Percentiles rank a stretch among this genome's conserved stretches.
Evolutionary conservation across 2,888 invertebrate species (phyloP).

Genomic region (Priocnemis perturbator): DNA sequence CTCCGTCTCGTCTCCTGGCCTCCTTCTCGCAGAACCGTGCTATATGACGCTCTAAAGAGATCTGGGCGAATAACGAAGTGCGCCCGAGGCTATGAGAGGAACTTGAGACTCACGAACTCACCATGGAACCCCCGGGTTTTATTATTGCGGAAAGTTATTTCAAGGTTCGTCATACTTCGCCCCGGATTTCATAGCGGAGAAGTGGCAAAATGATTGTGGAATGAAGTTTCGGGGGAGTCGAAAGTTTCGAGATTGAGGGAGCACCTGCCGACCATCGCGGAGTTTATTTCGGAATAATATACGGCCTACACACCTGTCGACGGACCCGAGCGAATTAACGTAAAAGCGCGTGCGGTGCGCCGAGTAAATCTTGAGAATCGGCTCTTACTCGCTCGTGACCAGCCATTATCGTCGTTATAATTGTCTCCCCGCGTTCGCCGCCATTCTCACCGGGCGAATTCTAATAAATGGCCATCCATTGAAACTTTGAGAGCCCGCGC

Average conservation of each 20-base stretch:
- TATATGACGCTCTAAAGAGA: slow-evolving; percentile 23
- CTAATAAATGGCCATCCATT: slow-evolving; percentile 17
- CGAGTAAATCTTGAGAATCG: slow-evolving; percentile 12
- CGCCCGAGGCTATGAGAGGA: slow-evolving; percentile 30
- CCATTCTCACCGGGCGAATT: slow-evolving; percentile 7
- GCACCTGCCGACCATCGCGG: slow-evolving; percentile 33
- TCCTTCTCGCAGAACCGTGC: slow-evolving; percentile 9
- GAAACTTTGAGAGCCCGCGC: slow-evolving; percentile 17
- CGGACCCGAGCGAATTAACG: slow-evolving; percentile 16
- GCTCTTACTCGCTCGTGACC: too few relatives aligned
- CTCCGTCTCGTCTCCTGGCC: not conserved
- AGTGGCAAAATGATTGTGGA: slow-evolving; percentile 44
- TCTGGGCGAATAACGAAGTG: slow-evolving; percentile 35
- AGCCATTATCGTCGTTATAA: not conserved
- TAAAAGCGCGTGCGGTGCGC: not conserved
- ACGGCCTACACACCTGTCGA: slow-evolving; percentile 18
- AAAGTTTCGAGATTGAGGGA: slow-evolving; percentile 40
- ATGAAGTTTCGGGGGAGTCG: slow-evolving; percentile 35
- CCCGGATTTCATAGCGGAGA: slow-evolving; percentile 20
- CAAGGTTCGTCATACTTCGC: slow-evolving; percentile 55
- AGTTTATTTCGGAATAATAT: slow-evolving; percentile 41
- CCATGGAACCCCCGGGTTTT: slow-evolving; percentile 24
- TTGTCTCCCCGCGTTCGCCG: not conserved
- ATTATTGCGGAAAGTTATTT: slow-evolving; percentile 56
- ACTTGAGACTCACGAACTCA: not conserved